Evolutionary conservation across 2,888 invertebrate genomes (phyloP), one percentile per base, ranked within the genome.

Genomic region (Aspidiotus destructor): DNA sequence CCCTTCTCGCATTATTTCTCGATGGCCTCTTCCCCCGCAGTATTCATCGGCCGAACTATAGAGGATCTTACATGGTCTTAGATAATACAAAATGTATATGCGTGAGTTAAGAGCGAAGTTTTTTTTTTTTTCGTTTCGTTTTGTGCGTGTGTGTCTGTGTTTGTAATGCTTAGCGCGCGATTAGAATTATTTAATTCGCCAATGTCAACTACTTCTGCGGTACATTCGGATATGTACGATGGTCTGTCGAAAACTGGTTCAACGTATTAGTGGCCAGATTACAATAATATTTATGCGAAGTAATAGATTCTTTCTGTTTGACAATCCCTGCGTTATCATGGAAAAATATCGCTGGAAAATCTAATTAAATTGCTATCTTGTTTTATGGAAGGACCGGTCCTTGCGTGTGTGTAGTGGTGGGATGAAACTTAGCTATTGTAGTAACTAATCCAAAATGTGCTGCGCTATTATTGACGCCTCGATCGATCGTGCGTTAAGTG

Each of bases 201-300:
- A 65, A 65, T 65, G 65, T 65, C 65, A 65, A 65, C 65, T 42
- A 65, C 65, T 58, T 65, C 58, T 28, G 16, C 58, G 58, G 58
- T 44, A 55, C 57, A 65, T 58, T 58, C 17, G n/a, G 13, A 28
- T 28, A 28, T n/a, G n/a, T 28, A 28, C 28, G 28, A 28, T 28
- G 28, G 28, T 13, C 16, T 28, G 58, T 58, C 58, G 28, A 58
- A 48, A 65, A 65, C 65, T 65, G 65, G 65, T 65, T 65, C 65
- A 57, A 13, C 40, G 48, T 13, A 48, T 48, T 48, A n/a, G 10
- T 48, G 10, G 3, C 10, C 28, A 28, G 28, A 28, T 28, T 28
- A 28, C 28, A 28, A 28, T 28, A 28, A 28, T 28, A 28, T 28
- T 28, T 28, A 28, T 28, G 28, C 28, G 28, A 28, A 28, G 28